These are phyloP conservation scores for Mycogona germanica DNA, from an alignment of 2,888 invertebrate genomes.

Conservation along the genomic window DNA sequence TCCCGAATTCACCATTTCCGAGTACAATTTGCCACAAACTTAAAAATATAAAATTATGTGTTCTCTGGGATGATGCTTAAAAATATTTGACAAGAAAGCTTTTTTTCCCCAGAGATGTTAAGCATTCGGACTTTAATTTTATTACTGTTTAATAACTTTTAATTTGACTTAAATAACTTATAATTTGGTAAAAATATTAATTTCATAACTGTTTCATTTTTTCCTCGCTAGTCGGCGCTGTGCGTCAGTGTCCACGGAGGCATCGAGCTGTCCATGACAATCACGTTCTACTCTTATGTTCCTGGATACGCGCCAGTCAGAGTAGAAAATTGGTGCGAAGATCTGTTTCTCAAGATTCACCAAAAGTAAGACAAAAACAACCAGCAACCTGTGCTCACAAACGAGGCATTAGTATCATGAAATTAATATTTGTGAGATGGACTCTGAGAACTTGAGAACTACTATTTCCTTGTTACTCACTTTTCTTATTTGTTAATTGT, in stretches of 20 bases:
- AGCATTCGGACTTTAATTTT: too few relatives aligned
- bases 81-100: too few relatives aligned
- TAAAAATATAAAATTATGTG: too few relatives aligned
- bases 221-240: constrained; percentile 38
- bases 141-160: too few relatives aligned
- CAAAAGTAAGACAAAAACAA: constrained; percentile 40
- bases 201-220: too few relatives aligned
- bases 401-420: background rate
- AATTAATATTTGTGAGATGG: background rate
- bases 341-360: constrained; percentile 64
- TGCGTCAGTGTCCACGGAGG: constrained; percentile 57
- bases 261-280: constrained; percentile 52
- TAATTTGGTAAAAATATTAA: too few relatives aligned
- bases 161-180: too few relatives aligned
- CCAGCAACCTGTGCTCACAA: background rate
- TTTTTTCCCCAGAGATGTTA: too few relatives aligned
- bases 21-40: too few relatives aligned
- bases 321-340: constrained; percentile 50
- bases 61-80: too few relatives aligned
- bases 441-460: background rate
- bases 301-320: constrained; percentile 36
- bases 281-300: constrained; percentile 34
- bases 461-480: background rate
- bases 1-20: too few relatives aligned
- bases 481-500: constrained; percentile 10